Evolutionary conservation across 2,888 invertebrate genomes (phyloP).

Genomic region (Argyra leucocephala): DNA sequence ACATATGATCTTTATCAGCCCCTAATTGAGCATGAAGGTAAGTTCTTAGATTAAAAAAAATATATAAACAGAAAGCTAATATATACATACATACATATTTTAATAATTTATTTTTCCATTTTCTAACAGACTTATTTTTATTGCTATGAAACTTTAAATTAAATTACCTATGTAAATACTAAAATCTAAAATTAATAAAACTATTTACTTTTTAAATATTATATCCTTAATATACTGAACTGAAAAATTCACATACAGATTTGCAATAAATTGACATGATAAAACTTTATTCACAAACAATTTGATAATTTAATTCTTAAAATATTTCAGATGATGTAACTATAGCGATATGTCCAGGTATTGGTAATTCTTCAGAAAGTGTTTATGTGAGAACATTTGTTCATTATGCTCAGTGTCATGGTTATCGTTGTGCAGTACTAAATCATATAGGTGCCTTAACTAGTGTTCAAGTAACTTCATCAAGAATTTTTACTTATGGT

Average conservation of each 20-base stretch:
- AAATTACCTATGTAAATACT: too few species aligned
- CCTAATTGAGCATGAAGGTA: slow-evolving; percentile 62
- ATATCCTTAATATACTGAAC: neutral
- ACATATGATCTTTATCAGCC: slow-evolving; percentile 90
- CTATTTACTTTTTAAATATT: neutral
- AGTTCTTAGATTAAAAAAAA: slow-evolving; percentile 18
- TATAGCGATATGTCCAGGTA: slow-evolving; percentile 81
- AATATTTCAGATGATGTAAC: slow-evolving; percentile 67
- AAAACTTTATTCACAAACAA: neutral
- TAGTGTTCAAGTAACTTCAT: slow-evolving; percentile 75
- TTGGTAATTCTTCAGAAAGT: slow-evolving; percentile 89
- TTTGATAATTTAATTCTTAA: slow-evolving; percentile 8
- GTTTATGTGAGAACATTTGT: slow-evolving; percentile 90
- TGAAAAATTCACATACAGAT: neutral
- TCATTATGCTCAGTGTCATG: slow-evolving; percentile 81
- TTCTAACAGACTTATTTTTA: too few species aligned
- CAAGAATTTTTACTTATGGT: slow-evolving; percentile 89
- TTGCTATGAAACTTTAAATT: too few species aligned
- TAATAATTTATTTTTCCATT: too few species aligned
- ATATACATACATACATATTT: too few species aligned
- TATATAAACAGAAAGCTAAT: too few species aligned
- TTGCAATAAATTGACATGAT: neutral
- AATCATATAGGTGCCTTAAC: slow-evolving; percentile 87
- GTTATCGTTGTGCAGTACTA: slow-evolving; percentile 83
- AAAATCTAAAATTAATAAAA: too few species aligned